phyloP scores from a whole-genome alignment of 2,888 invertebrate species.

The Calliphora vomitoria region DNA sequence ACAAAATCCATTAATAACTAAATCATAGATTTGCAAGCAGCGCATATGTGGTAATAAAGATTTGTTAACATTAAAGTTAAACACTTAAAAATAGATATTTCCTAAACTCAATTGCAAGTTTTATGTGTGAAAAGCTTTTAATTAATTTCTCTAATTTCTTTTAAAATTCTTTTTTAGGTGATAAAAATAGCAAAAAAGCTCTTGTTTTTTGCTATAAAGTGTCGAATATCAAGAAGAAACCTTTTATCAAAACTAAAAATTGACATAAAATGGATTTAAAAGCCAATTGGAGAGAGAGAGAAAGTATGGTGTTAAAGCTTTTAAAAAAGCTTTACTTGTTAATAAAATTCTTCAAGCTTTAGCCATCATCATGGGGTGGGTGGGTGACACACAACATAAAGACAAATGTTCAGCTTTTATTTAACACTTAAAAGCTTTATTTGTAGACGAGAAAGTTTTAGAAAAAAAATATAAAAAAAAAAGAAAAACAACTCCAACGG shows the following conservation, averaged over 20 bases:
- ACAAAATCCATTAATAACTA: too few relatives aligned
- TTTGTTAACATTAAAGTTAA: too few relatives aligned
- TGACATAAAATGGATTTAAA: neutral
- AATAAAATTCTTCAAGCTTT: constrained; percentile 40
- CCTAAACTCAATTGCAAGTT: too few relatives aligned
- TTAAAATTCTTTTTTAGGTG: neutral
- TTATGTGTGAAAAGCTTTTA: constrained; percentile 20
- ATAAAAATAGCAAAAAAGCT: neutral
- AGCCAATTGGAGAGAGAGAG: neutral
- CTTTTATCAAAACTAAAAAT: constrained; percentile 1
- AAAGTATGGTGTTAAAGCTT: constrained; percentile 35
- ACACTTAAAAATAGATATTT: too few relatives aligned
- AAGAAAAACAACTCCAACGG: neutral
- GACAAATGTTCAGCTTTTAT: constrained; percentile 57
- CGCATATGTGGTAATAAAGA: too few relatives aligned
- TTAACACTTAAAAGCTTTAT: constrained; percentile 53
- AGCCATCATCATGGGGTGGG: neutral
- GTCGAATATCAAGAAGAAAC: neutral
- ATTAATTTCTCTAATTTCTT: too few relatives aligned
- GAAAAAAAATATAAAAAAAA: neutral
- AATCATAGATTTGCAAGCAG: too few relatives aligned
- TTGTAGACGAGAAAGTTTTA: constrained; percentile 30
- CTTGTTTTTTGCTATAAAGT: neutral
- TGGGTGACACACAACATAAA: constrained; percentile 22
- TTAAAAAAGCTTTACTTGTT: constrained; percentile 53